Conservation (phyloP, 2,113 vertebrate genomes). For the Phrynosoma blainvillii region DNA sequence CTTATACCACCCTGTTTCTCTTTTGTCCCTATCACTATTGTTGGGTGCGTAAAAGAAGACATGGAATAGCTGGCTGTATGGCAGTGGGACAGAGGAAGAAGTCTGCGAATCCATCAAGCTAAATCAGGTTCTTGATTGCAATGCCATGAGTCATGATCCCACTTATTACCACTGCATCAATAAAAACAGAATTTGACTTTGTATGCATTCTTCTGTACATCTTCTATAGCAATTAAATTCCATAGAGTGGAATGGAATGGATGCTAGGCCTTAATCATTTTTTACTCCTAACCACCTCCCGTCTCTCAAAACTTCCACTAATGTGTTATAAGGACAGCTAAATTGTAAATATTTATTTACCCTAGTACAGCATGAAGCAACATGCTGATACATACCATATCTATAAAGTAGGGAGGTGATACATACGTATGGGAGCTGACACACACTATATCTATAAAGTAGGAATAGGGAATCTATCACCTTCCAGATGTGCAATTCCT, state of each 20-base stretch:
- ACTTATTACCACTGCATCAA: background rate
- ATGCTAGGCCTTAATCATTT: background rate
- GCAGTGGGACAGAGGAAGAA: background rate
- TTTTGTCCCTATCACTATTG: background rate
- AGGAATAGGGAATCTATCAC: too few species aligned
- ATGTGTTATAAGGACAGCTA: background rate
- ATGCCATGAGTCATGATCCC: conserved; percentile 1
- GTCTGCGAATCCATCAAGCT: background rate
- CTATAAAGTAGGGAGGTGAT: background rate
- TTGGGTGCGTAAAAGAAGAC: background rate
- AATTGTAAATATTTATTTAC: conserved; percentile 8
- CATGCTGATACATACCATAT: accelerated
- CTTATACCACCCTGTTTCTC: too few species aligned
- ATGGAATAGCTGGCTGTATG: background rate
- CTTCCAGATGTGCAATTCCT: background rate
- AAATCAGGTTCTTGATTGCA: conserved; percentile 16
- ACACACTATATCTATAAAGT: too few species aligned
- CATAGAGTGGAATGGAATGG: background rate
- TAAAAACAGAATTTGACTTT: background rate
- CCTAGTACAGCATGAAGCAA: background rate
- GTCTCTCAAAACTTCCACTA: background rate
- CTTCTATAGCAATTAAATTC: background rate
- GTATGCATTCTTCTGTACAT: background rate
- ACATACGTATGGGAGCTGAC: too few species aligned
- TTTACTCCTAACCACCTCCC: background rate